Percentiles rank a stretch among this genome's conserved stretches.
Conservation (phyloP, 2,113 vertebrate species). For the Otolemur garnettii region DNA sequence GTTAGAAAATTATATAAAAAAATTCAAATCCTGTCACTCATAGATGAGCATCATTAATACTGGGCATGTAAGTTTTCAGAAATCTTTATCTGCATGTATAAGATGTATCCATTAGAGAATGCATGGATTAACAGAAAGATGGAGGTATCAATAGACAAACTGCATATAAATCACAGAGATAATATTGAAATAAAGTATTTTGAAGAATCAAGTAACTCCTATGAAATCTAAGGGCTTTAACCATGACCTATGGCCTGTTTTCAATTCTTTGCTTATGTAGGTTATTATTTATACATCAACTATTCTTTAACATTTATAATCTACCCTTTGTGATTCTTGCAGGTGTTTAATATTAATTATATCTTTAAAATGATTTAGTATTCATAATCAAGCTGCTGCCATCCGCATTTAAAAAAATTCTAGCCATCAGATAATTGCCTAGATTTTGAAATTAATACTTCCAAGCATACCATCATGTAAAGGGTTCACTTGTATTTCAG, state of each 20-base stretch:
- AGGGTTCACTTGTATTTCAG: not conserved
- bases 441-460: not conserved
- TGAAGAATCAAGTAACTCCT: not conserved
- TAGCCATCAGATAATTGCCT: not conserved
- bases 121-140: not conserved
- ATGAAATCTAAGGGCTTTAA: not conserved
- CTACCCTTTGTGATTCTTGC: not conserved
- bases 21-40: not conserved
- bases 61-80: not conserved
- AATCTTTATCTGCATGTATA: not conserved
- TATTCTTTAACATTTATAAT: not conserved
- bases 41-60: not conserved
- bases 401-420: not conserved
- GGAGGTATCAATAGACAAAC: not conserved
- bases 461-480: not conserved
- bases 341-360: not conserved
- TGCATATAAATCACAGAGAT: not conserved
- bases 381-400: not conserved
- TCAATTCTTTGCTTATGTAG: not conserved
- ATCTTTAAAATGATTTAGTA: not conserved
- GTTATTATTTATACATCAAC: not conserved
- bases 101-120: not conserved
- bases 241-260: not conserved
- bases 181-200: not conserved
- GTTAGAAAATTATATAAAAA: not conserved